Base-by-base conservation (phyloP, 2,888 invertebrate species). In the Tipula helvola region DNA sequence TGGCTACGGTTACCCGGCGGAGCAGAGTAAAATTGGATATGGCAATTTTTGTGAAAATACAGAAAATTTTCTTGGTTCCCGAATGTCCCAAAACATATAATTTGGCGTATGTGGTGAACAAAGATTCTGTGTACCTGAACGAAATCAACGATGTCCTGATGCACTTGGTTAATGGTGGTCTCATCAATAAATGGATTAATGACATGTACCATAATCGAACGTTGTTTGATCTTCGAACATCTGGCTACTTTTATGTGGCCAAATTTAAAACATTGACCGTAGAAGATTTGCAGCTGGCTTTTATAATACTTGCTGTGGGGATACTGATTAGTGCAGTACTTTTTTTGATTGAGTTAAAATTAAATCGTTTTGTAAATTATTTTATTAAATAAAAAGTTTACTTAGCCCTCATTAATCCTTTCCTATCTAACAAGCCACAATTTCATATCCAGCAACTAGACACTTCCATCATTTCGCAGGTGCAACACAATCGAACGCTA, bases 71-170 rank as follows among this genome's bases (percentile, higher is more conserved):
- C 88, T 89, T 90, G 87, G 90, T 92, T 28, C 89, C 90, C 0
- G 90, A 92, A 87, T 92, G 92, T 44, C 92, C 92, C 0, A 90
- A 90, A 87, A 90, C 87, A 3, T 92, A 91, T 88, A 90, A 90
- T 52, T 89, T 92, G 16, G 91, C 90, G 0, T 92, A 90, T 88
- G 88, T 91, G 5, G 88, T 90, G 85, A 89, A 89, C 1, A 89
- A 89, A 71, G 89, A 90, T 5, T 91, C 91, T 0, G 90, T 91
- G 0, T 91, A 89, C 86, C 86, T 89, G 18, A 88, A 90, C 57
- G 87, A 88, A 52, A 88, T 92, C 0, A 90, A 92, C 87, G 86
- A 87, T 2, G 87, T 91, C 0, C 88, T 91, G 4, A 71, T 90
- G n/a, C 88, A 89, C 10, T 89, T 91, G 39, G 83, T 90, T 44